phyloP scores from a whole-genome alignment of 2,888 invertebrate species.

The Alloplasta piceator region DNA sequence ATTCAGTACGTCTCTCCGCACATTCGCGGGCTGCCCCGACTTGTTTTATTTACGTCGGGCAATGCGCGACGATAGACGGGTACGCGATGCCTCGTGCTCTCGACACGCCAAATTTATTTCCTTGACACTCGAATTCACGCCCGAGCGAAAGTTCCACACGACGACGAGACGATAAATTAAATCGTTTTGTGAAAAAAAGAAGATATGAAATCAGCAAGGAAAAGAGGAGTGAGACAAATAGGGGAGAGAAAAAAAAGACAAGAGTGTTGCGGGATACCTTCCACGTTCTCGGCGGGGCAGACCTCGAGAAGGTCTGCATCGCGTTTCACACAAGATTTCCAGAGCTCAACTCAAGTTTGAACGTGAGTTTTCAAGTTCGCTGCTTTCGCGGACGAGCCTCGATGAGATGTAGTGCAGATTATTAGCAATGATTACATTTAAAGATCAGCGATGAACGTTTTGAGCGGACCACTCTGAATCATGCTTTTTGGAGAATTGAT shows the following conservation, averaged over 20 bases:
- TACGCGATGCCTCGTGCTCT: slow-evolving; percentile 65
- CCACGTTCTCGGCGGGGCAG: slow-evolving; percentile 16
- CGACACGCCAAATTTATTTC: slow-evolving; percentile 78
- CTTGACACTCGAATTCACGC: slow-evolving; percentile 64
- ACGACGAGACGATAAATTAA: slow-evolving; percentile 72
- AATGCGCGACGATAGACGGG: slow-evolving; percentile 60
- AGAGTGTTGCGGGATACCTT: slow-evolving; percentile 25
- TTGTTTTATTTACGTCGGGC: slow-evolving; percentile 75
- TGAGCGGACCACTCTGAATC: slow-evolving; percentile 27
- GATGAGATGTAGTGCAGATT: no score
- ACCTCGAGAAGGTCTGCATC: no score
- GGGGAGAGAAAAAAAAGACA: slow-evolving; percentile 49
- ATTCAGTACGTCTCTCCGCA: slow-evolving; percentile 50
- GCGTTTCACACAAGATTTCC: slow-evolving; percentile 44
- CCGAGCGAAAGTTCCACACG: slow-evolving; percentile 58
- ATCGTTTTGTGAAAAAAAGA: slow-evolving; percentile 60
- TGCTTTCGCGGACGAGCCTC: slow-evolving; percentile 19
- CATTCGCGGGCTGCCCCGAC: slow-evolving; percentile 54
- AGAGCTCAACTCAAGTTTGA: background rate
- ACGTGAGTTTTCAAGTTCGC: slow-evolving; percentile 26
- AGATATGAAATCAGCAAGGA: slow-evolving; percentile 43
- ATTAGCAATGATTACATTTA: no score
- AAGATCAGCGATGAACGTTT: no score
- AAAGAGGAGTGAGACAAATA: slow-evolving; percentile 29
- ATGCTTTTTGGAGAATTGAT: slow-evolving; percentile 61